Base-by-base conservation (phyloP, 2,888 invertebrate genomes). In the Ernsta delagoae region DNA sequence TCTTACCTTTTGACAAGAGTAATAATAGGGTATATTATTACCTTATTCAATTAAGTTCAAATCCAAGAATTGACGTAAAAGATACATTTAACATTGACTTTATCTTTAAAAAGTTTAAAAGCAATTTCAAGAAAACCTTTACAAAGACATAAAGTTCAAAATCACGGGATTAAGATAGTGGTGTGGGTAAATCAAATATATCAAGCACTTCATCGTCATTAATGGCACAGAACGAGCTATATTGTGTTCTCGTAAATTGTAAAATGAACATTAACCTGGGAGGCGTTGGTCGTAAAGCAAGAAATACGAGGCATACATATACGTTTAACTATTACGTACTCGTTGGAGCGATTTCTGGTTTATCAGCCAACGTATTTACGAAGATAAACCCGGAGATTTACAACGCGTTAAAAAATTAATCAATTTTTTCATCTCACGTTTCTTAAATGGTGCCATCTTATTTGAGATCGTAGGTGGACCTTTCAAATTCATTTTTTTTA, bases 61-160 rank as follows among this genome's bases (percentile, higher is more conserved):
- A 24, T 24, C 24, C 24, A 3, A 3, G 24, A 24, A 24, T 24
- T 24, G 24, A 24, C 24, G 1, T 24, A 24, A 24, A 24, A 24
- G 24, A 24, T 24, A 24, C 1, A 24, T 24, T 1, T 24, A 24
- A 31, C 4, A 31, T 31, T 31, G 31, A 31, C 31, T 31, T 31
- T 31, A 31, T 31, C 31, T 31, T 3, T 31, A 31, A 31, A 31
- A 31, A 1, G 1, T 31, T 3, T 31, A 31, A 31, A 31, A 31
- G 5, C 34, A 77, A 78, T 75, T 77, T 76, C 74, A 74, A 78
- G 78, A 75, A 45, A 79, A 78, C 6, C 16, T 24, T 56, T 5
- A 48, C 6, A 57, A 34, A 9, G 57, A 12, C 59, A 43, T 63
- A 63, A 59, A 57, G 50, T 68, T 57, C 50, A 62, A 63, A 69